Evolutionary conservation across 2,797 vertebrate genomes (phyloP), one percentile per base, ranked within the genome.

Genomic region (Gymnoscopelus braueri): DNA sequence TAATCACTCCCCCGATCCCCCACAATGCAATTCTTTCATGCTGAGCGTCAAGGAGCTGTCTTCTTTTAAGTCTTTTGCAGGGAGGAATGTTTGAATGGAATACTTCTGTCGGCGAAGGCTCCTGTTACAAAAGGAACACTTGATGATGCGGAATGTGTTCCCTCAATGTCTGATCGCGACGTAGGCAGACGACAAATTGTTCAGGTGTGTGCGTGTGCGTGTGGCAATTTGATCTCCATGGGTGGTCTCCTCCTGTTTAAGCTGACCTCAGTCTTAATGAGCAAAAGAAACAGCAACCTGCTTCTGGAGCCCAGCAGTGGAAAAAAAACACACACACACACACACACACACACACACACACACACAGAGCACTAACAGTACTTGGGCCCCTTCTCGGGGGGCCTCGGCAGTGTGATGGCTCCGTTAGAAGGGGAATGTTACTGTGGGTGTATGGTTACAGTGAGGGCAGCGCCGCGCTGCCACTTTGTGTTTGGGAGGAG

Each of bases 181-280:
- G 39, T 44, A 44, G 7, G 7, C 39, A 44, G 39, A 8, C 9
- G 39, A 44, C 39, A 44, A 9, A 44, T 44, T 39, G 15, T 55
- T 51, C 44, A 32, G 29, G 60, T n/a, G 29, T 44, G 62, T 50
- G 48, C 14, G 48, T 64, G 13, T 5, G 26, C 29, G 26, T 4
- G 55, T 7, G 57, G 57, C 66, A 72, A 78, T 85, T 65, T 83
- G 63, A 84, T 83, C 84, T 83, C 81, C 56, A 10, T 84, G 86
- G 91, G 90, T 90, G 91, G 91, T 84, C 90, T 10, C 44, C 23
- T 44, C 15, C 60, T 66, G 70, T 86, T 85, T 74, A n/a, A 84
- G 75, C 72, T 84, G 79, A 82, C 83, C 84, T 79, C 56, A 9
- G 58, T 66, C 72, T 71, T 89, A 88, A 87, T 77, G 80, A 86